Evolutionary conservation across 2,888 invertebrate species (phyloP), one percentile per base, ranked within the genome.

Genomic region (Arge pagana): DNA sequence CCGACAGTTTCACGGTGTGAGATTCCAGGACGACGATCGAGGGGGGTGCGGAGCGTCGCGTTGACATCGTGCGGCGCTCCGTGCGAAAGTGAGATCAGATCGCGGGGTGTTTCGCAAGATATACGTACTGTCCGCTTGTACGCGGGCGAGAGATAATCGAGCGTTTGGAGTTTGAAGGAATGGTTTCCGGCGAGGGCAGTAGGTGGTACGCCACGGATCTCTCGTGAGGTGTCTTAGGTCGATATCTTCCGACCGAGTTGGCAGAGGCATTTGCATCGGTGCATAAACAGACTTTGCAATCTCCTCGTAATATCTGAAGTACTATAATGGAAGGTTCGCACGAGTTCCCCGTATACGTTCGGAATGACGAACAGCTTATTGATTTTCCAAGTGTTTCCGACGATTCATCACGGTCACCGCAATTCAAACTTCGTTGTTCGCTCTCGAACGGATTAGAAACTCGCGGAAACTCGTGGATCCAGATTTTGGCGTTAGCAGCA

Each of bases 61-160:
- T n/a, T n/a, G n/a, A n/a, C 18, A 4, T 33, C 37, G 37, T 37
- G 37, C 13, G n/a, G n/a, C n/a, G n/a, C n/a, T n/a, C n/a, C n/a
- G n/a, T n/a, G n/a, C n/a, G n/a, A n/a, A n/a, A n/a, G n/a, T n/a
- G n/a, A n/a, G n/a, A n/a, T n/a, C n/a, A n/a, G n/a, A n/a, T n/a
- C n/a, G n/a, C n/a, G 65, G 69, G 69, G 71, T 71, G 72, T 61
- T 57, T 59, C 53, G 58, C 50, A 63, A 70, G 70, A 71, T 71
- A 71, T 71, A 71, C 65, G 63, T 64, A 63, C 63, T n/a, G n/a
- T 63, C 58, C 54, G 58, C 63, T n/a, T 45, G 35, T 23, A 35
- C 66, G 68, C 69, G 71, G 72, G n/a, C n/a, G n/a, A 71, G 70
- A 69, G 65, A 66, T 64, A 66, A 67, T 65, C 62, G 55, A 61